phyloP scores from a whole-genome alignment of 2,888 invertebrate genomes.

The Drosophila pegasa region DNA sequence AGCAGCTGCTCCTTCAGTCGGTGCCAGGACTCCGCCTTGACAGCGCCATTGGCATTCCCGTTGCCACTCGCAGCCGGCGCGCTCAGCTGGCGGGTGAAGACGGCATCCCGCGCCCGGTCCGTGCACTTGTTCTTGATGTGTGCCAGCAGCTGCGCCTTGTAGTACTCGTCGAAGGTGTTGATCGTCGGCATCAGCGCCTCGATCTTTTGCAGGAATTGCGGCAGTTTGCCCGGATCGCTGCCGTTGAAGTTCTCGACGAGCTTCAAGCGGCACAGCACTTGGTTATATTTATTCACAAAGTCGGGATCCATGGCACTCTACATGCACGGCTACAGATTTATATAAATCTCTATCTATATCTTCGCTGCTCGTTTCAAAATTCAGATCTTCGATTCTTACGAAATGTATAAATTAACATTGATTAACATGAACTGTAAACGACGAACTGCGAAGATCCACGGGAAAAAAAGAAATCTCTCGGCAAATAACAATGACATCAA shows the following conservation, averaged over 20 bases:
- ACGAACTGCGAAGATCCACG: constrained; percentile 47
- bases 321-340: constrained; percentile 32
- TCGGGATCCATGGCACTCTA: constrained; percentile 63
- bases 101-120: constrained; percentile 70
- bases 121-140: constrained; percentile 75
- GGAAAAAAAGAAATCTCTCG: constrained; percentile 10
- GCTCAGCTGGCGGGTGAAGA: constrained; percentile 64
- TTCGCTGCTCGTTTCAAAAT: constrained; percentile 18
- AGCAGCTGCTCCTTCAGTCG: constrained; percentile 66
- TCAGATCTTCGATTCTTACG: constrained; percentile 66
- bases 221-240: constrained; percentile 64
- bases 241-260: constrained; percentile 71
- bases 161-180: constrained; percentile 68
- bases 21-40: constrained; percentile 63
- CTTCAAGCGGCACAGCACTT: constrained; percentile 64
- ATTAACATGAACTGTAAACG: constrained; percentile 74
- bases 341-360: neutral
- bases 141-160: constrained; percentile 60
- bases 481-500: constrained; percentile 26
- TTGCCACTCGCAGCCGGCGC: constrained; percentile 56
- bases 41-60: constrained; percentile 33
- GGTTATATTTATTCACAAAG: constrained; percentile 73
- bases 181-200: constrained; percentile 64
- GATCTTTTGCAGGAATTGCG: constrained; percentile 67
- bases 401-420: constrained; percentile 80